These are phyloP conservation scores for Smittia sp. DNA, from an alignment of 2,888 invertebrate genomes.

Conservation along the genomic window DNA sequence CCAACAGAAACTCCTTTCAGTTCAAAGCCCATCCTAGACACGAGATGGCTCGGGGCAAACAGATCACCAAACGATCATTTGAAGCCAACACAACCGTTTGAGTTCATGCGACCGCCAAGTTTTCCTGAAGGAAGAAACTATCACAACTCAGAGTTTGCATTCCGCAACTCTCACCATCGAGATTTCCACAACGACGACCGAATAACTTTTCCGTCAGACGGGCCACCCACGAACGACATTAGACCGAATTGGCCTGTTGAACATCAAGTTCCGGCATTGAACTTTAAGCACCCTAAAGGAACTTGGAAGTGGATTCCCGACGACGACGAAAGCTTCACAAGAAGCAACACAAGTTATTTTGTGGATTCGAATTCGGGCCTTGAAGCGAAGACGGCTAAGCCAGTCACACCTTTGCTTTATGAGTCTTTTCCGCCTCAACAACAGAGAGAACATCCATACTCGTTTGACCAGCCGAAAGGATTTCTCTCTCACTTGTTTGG, in stretches of 20 bases:
- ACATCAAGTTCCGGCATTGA: background rate
- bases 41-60: conserved; percentile 32
- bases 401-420: background rate
- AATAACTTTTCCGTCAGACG: background rate
- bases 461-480: conserved; percentile 9
- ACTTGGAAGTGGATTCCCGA: conserved; percentile 39
- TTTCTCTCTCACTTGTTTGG: background rate
- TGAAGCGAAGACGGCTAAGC: background rate
- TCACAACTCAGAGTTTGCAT: no score
- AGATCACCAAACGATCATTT: background rate
- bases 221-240: background rate
- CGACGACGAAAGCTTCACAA: background rate
- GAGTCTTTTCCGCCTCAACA: background rate
- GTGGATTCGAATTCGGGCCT: background rate
- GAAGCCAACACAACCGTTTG: background rate
- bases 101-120: background rate
- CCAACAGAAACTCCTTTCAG: background rate
- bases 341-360: background rate
- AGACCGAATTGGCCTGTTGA: background rate
- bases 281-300: conserved; percentile 18
- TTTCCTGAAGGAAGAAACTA: background rate
- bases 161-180: background rate
- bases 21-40: background rate
- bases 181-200: background rate
- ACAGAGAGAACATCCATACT: conserved; percentile 29